Evolutionary conservation across 23 tunicate genomes (phyloP).

Genomic region (Halocynthia aurantium): DNA sequence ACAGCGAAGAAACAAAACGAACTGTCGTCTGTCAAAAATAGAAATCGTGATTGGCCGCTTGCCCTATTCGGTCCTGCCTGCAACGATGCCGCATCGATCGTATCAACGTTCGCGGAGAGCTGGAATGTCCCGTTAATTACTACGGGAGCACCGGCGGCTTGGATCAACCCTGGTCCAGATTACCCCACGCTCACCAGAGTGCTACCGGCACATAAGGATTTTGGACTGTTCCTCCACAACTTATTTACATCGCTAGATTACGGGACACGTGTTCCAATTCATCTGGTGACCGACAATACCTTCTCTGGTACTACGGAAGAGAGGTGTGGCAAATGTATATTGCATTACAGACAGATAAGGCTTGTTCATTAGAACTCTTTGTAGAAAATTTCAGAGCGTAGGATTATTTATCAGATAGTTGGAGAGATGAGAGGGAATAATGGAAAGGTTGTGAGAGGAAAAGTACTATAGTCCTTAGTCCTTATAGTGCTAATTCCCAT

Average conservation of each 20-base stretch:
- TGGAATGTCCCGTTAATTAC: constrained; percentile 80
- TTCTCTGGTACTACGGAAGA: not conserved
- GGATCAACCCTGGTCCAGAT: constrained; percentile 29
- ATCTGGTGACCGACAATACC: constrained; percentile 15
- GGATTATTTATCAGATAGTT: too few relatives aligned
- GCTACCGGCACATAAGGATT: constrained; percentile 42
- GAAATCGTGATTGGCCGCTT: constrained; percentile 24
- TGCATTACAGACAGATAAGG: too few relatives aligned
- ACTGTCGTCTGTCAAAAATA: constrained; percentile 4
- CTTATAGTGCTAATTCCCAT: too few relatives aligned
- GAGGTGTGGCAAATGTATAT: too few relatives aligned
- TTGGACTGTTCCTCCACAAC: constrained; percentile 34
- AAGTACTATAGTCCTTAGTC: not conserved
- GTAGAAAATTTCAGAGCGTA: too few relatives aligned
- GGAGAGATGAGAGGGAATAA: too few relatives aligned
- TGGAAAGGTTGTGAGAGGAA: not conserved
- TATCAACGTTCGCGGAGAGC: constrained; percentile 51
- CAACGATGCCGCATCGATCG: constrained; percentile 50
- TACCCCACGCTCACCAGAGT: constrained; percentile 49
- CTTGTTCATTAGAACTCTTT: too few relatives aligned
- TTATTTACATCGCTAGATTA: constrained; percentile 2
- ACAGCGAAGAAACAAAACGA: constrained; percentile 6
- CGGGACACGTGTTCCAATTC: constrained; percentile 19
- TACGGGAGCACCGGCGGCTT: constrained; percentile 51
- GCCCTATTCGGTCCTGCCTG: constrained; percentile 73